Base-by-base conservation (phyloP, 2,113 vertebrate genomes). In the Hystrix brachyura region DNA sequence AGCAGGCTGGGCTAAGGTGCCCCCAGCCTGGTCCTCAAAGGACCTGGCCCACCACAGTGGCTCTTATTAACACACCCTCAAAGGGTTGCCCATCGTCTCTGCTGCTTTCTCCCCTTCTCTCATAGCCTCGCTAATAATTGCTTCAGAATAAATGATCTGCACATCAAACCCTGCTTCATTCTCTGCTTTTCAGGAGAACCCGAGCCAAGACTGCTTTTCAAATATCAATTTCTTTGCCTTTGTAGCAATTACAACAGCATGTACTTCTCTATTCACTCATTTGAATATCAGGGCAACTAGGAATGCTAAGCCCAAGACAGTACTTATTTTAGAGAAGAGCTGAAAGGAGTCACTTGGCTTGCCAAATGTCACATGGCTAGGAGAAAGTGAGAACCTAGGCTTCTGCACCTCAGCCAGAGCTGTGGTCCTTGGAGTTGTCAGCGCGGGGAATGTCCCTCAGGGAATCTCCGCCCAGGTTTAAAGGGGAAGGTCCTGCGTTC, bases 1-100 rank as follows among this genome's bases (percentile, higher is more conserved):
- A 79, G 13, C 4, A 3, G 29, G 62, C 3, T 0, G 1, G 0
- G 1, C 34, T 46, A 43, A 67, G 21, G 34, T 17, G 2, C 1
- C 4, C 5, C 32, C 6, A 0, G 1, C 1, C 19, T 15, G 57
- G 14, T 62, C 19, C 89, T 32, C 3, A 1, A 48, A 69, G 21
- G 60, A 1, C 29, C 34, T 0, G 0, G 78, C 43, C 17, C n/a
- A 21, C 59, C 64, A 14, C 46, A 14, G 11, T 0, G 15, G 3
- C 18, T 46, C 25, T 62, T 51, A 21, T 29, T 34, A 27, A 12
- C 1, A 11, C 1, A 17, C 57, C 64, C 51, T 32, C 25, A 29
- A 19, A 2, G 3, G 9, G 17, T 14, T 34, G 23, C 34, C 43
- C 67, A 25, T 1, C 8, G 3, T 38, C 60, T 65, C 38, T 23